Evolutionary conservation across 2,797 vertebrate genomes (phyloP).

Genomic region (Tauraco hartlaubi): DNA sequence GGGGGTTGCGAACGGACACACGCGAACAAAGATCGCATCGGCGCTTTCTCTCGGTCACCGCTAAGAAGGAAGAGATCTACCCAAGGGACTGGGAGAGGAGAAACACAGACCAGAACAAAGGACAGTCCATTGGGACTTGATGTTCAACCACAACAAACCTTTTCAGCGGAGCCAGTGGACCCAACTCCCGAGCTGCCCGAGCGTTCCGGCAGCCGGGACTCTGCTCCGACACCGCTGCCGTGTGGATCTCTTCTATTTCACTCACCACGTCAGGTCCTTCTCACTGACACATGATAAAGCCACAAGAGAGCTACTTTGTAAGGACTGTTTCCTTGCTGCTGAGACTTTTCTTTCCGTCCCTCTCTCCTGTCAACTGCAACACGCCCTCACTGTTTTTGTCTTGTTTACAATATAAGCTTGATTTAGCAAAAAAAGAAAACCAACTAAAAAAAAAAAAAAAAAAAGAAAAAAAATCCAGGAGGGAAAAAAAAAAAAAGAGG

Average conservation of each 20-base stretch:
- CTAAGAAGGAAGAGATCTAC: slow-evolving; percentile 7
- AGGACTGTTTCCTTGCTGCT: slow-evolving; percentile 64
- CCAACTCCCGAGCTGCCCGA: background rate
- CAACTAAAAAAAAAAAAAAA: slow-evolving; percentile 27
- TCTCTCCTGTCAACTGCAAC: slow-evolving; percentile 42
- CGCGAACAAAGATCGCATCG: background rate
- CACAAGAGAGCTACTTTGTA: slow-evolving; percentile 38
- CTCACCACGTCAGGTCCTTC: slow-evolving; percentile 32
- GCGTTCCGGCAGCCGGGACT: background rate
- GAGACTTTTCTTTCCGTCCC: slow-evolving; percentile 44
- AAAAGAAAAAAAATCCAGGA: background rate
- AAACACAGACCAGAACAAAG: slow-evolving; percentile 15
- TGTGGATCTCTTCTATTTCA: background rate
- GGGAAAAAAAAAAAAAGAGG: slow-evolving; percentile 6
- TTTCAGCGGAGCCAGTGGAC: background rate
- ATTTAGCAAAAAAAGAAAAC: slow-evolving; percentile 53
- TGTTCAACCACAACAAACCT: slow-evolving; percentile 29
- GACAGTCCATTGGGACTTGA: slow-evolving; percentile 52
- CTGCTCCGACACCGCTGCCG: background rate
- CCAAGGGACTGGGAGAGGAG: slow-evolving; percentile 15
- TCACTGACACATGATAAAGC: background rate
- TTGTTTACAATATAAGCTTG: slow-evolving; percentile 74
- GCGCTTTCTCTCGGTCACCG: background rate
- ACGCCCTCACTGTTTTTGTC: slow-evolving; percentile 71
- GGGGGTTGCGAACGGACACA: background rate